Base-by-base conservation (phyloP, 2,888 invertebrate species). In the Temnothorax rugatulus region DNA sequence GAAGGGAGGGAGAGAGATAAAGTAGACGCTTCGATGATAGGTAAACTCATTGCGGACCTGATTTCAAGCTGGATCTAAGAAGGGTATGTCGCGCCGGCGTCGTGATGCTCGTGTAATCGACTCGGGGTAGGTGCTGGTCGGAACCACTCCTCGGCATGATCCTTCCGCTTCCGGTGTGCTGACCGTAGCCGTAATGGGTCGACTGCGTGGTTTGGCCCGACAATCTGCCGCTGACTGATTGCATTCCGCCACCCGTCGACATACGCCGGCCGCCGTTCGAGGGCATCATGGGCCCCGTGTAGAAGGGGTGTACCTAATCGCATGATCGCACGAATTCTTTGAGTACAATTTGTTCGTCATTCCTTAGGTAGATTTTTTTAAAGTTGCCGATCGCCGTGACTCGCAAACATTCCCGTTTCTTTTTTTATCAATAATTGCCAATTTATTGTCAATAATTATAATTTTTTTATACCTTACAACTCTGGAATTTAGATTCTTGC, bases 111-210 rank as follows among this genome's bases (percentile, higher is more conserved):
- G 97, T 97, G 93, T 98, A 98, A 95, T 98, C 98, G 13, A 98
- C 98, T 76, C 98, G 96, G 11, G 98, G 98, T 89, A 98, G 95
- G 94, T 98, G 98, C 95, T 98, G 98, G 95, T 99, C 99, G 61
- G 98, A 98, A 34, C 98, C 98, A 75, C 98, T 98, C 79, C 99
- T 96, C 21, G 98, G 98, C 95, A 98, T 96, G 76, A 96, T 95
- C 77, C 96, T 94, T 47, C 96, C 96, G 21, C 95, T 95, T 57
- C 95, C 95, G 13, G 95, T 90, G 89, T 96, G 96, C 90, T 96
- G 96, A 47, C 95, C 95, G 92, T 96, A 96, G 29, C 92, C 94
- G 74, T 94, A 94, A 63, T 93, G 93, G 41, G 95, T 94, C 15
- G 95, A 94, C 79, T 95, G 95, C 86, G 95, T 94, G 86, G 95